Evolutionary conservation across 2,113 vertebrate genomes (phyloP), one percentile per base, ranked within the genome.

Genomic region (Thymallus thymallus): DNA sequence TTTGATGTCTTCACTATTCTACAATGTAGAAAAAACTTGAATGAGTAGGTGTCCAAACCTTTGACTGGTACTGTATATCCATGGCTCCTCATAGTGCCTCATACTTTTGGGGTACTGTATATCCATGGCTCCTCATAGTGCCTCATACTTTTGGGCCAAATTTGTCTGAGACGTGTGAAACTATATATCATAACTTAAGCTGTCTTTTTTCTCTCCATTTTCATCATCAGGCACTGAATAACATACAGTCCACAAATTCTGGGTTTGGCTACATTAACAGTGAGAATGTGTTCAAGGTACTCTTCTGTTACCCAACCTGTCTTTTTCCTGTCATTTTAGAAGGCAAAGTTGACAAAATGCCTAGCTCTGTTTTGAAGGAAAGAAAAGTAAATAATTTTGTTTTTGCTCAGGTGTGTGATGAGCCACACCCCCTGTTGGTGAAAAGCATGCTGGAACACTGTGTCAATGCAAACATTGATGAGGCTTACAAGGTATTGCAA

Each of bases 391-490:
- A 61, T 30, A 3, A 56, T 73, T 51, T 63, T 32, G 64, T 35
- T 72, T 12, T 56, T 80, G 0, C 69, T 10, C 51, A 96, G 95
- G 98, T 99, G 14, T 99, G 98, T 29, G 98, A 99, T 0, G 98
- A 99, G 86, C 98, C 98, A 1, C 98, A 99, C 80, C 98, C 98
- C 0, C 89, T 99, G 86, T 92, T 98, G 69, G 98, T 98, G 86
- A 99, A 99, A 83, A 93, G 94, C 91, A 98, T 99, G 96, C 90
- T 99, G 83, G 95, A 95, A 79, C 95, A 97, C 81, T 99, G 98
- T 0, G 85, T 98, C 79, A 93, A 87, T 0, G 94, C 94, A 68
- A 87, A 96, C 41, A 94, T 99, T 0, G 96, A 98, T 0, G 93
- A 95, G 78, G 96, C 97, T 0, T 99, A 98, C 87, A 95, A 95